Base-by-base conservation (phyloP, 1,140 invertebrate genomes). In the Elymnias hypermnestra region DNA sequence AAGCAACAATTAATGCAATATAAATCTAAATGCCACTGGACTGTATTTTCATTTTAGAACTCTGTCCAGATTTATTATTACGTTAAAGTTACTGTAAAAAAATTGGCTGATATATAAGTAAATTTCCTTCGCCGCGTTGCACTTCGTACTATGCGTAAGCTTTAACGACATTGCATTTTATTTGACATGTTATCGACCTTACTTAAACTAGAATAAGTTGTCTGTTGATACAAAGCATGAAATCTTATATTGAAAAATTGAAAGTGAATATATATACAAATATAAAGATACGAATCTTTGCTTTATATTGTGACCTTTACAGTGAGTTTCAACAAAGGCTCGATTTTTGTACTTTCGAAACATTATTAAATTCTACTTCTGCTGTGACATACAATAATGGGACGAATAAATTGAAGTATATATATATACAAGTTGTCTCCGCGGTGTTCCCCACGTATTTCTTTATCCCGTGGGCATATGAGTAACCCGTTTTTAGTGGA, bases 161-260 rank as follows among this genome's bases (percentile, higher is more conserved):
- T 14, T 33, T 33, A 33, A 33, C 47, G 23, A 57, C 49, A 52
- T 50, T 44, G 14, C 17, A 51, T 43, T 36, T 36, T 36, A 36
- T 12, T 43, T 19, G 40, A 51, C 36, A 31, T 14, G 5, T 29
- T 31, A 13, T 5, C 26, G 9, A 12, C 12, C 26, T 29, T 29
- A 29, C 9, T 29, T 13, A 29, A 29, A 29, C 26, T 13, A 13
- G 4, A 29, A 29, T 29, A 15, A 31, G 8, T 21, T 21, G 19
- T 21, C 6, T 3, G 19, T 21, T 21, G 19, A 21, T 21, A 6
- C 15, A 8, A 33, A 6, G 3, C 29, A 15, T 35, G 31, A 12
- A 36, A 36, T 36, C 10, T 36, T 18, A 17, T 17, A 15, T 12
- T 10, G 15, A 17, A n/a, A 9, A 22, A 23, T 21, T 22, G 12